Percentiles rank a stretch among this genome's conserved stretches.
phyloP scores from a whole-genome alignment of 2,797 vertebrate genomes.

The Gambelia wislizenii region DNA sequence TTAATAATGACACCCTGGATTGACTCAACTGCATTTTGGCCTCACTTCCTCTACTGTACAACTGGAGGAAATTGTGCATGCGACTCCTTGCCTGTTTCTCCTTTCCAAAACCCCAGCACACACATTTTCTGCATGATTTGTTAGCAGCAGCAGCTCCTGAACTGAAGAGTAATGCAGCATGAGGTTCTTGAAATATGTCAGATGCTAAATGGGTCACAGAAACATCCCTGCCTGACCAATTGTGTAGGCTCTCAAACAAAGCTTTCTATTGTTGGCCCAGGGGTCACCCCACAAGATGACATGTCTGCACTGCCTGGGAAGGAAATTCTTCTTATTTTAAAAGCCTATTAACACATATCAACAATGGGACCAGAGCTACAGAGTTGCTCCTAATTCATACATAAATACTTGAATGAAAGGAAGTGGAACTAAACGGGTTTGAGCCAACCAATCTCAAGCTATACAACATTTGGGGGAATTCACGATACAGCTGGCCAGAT shows the following conservation, averaged over 20 bases:
- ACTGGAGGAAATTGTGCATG: neutral
- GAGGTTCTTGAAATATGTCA: conserved; percentile 35
- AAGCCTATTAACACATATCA: neutral
- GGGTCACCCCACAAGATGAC: conserved; percentile 39
- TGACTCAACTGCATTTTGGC: neutral
- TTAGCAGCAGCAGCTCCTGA: neutral
- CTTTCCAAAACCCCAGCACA: neutral
- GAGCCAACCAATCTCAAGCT: neutral
- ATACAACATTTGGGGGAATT: neutral
- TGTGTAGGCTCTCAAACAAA: conserved; percentile 62
- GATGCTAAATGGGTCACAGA: conserved; percentile 67
- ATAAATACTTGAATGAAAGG: conserved; percentile 5
- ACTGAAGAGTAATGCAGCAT: neutral
- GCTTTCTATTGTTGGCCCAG: conserved; percentile 57
- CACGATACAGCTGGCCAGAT: neutral
- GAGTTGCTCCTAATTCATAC: neutral
- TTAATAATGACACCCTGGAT: neutral
- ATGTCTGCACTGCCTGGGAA: conserved; percentile 6
- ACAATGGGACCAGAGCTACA: neutral
- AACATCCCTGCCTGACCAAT: conserved; percentile 49
- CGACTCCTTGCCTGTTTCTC: neutral
- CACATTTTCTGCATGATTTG: neutral
- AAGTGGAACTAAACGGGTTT: neutral
- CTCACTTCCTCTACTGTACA: neutral
- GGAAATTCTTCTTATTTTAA: conserved; percentile 12